Base-by-base conservation (phyloP, 53 echinoderm and acorn worm genomes). In the Holothuria scabra region DNA sequence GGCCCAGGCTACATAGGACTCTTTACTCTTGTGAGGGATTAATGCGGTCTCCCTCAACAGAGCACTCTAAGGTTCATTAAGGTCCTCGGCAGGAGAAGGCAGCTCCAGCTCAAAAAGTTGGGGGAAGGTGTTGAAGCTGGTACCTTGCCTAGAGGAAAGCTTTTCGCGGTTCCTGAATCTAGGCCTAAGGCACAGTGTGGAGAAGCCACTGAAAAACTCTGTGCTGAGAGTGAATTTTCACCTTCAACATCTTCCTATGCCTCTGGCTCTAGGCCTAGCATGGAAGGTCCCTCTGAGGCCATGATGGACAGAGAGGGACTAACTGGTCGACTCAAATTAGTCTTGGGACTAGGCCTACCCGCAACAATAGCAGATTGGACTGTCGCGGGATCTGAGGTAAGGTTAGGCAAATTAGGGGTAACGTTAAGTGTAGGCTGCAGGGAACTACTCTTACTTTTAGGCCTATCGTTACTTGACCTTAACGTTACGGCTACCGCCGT, bases 201-300 rank as follows among this genome's bases (percentile, higher is more conserved):
- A 31, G 67, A 67, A 26, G 37, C 12, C 21, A 67, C 65, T 29
- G 52, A 52, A 52, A 52, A 12, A 3, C 65, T 31, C 65, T 65
- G 12, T 18, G 12, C 2, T 29, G 5, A 24, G 6, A 28, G 4
- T 12, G 14, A 2, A 52, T 18, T 18, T 28, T 12, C 65, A 28
- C 26, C 65, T n/a, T n/a, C n/a, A n/a, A n/a, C n/a, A 65, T 23
- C 65, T 65, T 65, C 64, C 22, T 64, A 24, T 22, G 22, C 28
- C 29, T 65, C 65, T 65, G 65, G 65, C 65, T 65, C 65, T 65
- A 65, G 5, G 28, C 65, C 65, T 65, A 65, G 65, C 65, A 65
- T 12, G 18, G 65, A 65, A n/a, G 65, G 65, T 65, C 28, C 65
- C 65, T 65, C 65, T 29, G 24, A 28, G 28, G 65, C 25, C 65